A percentile compares a stretch with the other conserved stretches of the same genome.
phyloP scores from a whole-genome alignment of 2,888 invertebrate species.

The Acheta domesticus region DNA sequence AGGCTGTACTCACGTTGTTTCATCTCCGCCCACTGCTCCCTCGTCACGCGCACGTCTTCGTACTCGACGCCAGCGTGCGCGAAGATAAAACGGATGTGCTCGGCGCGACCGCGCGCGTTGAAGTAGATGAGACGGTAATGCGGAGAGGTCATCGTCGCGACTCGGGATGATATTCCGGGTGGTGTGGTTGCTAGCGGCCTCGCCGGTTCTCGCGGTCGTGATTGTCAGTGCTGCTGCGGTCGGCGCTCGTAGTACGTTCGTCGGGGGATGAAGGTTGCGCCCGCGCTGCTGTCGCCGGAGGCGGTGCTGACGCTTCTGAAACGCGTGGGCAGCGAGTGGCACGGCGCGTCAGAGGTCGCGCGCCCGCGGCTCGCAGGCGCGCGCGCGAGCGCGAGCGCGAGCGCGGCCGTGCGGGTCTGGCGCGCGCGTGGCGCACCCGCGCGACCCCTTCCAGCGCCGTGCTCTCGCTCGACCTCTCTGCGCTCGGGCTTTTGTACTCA shows the following conservation, averaged over 20 bases:
- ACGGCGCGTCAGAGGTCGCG: neutral
- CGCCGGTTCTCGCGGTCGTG: too few relatives aligned
- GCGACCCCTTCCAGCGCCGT: neutral
- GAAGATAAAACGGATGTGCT: slow-evolving; percentile 57
- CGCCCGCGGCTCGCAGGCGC: neutral
- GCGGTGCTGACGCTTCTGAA: too few relatives aligned
- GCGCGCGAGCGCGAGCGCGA: neutral
- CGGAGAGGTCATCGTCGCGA: slow-evolving; percentile 23
- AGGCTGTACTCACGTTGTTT: slow-evolving; percentile 50
- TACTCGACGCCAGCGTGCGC: slow-evolving; percentile 56
- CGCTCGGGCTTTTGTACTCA: too few relatives aligned
- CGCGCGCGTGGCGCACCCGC: neutral
- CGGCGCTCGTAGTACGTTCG: too few relatives aligned
- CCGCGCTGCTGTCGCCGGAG: too few relatives aligned
- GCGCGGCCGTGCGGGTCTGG: neutral
- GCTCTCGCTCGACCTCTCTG: too few relatives aligned
- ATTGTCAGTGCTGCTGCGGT: too few relatives aligned
- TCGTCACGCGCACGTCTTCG: slow-evolving; percentile 54
- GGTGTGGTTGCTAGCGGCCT: too few relatives aligned
- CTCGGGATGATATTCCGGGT: too few relatives aligned
- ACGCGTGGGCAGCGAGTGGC: neutral
- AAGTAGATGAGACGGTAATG: slow-evolving; percentile 57
- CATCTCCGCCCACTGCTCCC: slow-evolving; percentile 54
- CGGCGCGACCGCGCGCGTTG: slow-evolving; percentile 56
- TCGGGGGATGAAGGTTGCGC: too few relatives aligned